Conservation (phyloP, 2,888 invertebrate genomes). For the Macrophya alboannulata region DNA sequence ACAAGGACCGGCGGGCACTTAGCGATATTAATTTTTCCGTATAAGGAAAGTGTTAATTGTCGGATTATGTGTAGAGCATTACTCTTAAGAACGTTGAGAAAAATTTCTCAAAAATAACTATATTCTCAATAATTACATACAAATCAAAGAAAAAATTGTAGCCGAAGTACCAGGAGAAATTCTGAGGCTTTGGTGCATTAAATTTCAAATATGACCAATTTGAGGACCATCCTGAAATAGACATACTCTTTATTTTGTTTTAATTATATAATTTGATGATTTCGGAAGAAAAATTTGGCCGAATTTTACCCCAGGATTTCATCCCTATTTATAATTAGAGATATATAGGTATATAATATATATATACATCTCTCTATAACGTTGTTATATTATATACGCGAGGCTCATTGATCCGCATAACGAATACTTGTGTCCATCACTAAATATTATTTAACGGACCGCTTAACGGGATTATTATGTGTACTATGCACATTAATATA, state of each 20-base stretch:
- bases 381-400: neutral
- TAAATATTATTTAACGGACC: slow-evolving; percentile 71
- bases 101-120: no score
- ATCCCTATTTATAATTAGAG: slow-evolving; percentile 5
- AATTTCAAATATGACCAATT: no score
- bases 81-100: no score
- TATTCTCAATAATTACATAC: no score
- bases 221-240: no score
- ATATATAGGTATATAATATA: neutral
- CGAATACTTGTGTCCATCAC: slow-evolving; percentile 43
- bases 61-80: neutral
- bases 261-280: neutral
- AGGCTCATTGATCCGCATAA: slow-evolving; percentile 51
- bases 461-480: slow-evolving; percentile 71
- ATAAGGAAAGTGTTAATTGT: slow-evolving; percentile 12
- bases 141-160: no score
- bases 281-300: neutral
- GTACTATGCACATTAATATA: slow-evolving; percentile 62
- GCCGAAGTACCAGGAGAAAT: no score
- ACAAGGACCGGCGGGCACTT: slow-evolving; percentile 3
- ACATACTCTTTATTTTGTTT: neutral
- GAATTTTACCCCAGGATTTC: neutral
- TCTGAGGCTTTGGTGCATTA: no score
- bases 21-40: slow-evolving; percentile 35
- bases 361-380: neutral